These are phyloP conservation scores for Etia nguti DNA, from an alignment of 2,113 vertebrate genomes.

Conservation along the genomic window DNA sequence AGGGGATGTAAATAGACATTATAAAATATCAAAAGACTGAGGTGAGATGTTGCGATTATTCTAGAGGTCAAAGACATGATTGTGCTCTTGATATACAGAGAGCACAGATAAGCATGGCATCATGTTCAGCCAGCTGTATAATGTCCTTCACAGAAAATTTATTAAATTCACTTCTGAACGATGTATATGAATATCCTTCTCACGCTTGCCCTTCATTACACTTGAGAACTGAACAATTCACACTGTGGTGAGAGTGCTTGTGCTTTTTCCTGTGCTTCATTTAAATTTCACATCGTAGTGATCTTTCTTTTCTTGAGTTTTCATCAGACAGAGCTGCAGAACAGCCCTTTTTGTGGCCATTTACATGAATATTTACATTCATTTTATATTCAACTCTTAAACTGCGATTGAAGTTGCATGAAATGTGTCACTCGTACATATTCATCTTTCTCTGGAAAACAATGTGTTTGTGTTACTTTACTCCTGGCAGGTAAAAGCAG, in stretches of 20 bases:
- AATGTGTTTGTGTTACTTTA: not conserved
- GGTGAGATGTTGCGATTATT: not conserved
- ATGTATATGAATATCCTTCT: not conserved
- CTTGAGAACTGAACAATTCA: not conserved
- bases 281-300: not conserved
- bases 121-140: not conserved
- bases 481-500: not conserved
- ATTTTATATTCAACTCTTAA: not conserved
- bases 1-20: not conserved
- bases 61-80: not conserved
- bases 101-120: not conserved
- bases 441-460: not conserved
- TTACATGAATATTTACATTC: not conserved
- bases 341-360: not conserved
- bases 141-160: not conserved
- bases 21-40: not conserved
- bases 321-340: not conserved
- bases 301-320: not conserved
- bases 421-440: not conserved
- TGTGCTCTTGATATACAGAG: not conserved
- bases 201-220: not conserved
- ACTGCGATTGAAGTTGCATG: not conserved
- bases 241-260: not conserved
- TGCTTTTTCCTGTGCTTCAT: constrained; percentile 1
- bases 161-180: not conserved